Evolutionary conservation across 2,888 invertebrate species (phyloP), one percentile per base, ranked within the genome.

Genomic region (Trachelus stipa): DNA sequence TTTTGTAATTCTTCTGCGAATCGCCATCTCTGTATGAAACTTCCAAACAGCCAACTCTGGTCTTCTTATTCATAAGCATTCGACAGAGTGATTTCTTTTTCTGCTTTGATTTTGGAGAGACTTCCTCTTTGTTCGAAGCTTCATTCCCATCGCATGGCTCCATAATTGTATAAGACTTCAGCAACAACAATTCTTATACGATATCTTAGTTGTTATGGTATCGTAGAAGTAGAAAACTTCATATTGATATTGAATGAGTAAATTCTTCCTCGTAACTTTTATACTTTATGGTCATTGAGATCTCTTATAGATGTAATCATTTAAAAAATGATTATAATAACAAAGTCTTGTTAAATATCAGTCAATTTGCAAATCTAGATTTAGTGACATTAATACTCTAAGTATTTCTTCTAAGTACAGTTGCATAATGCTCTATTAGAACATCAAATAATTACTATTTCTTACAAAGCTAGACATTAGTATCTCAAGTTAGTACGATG

Each of bases 11-110:
- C 76, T 85, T 89, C 15, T 87, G 83, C 0, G 88, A 84, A 74
- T 87, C 86, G 6, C 82, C 83, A 78, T 90, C 86, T 84, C 87
- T 85, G 79, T 87, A 85, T 73, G 89, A 84, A 2, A 87, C 80
- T 74, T 90, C 90, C 73, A 91, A 83, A 78, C 92, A 92, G 4
- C 91, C 91, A 12, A 92, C 90, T 81, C 89, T 89, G 1, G 92
- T 91, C 79, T 92, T 92, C 79, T 91, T 91, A 75, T 91, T 88
- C 87, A 90, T 89, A 73, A 92, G 83, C 81, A 92, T 87, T 71
- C 89, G 90, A 80, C 91, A 92, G 9, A 92, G 86, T 9, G 91
- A 90, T 79, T 91, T 91, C 80, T 91, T 91, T 79, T 91, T 90
- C 77, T 91, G 88, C 79, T 91, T 91, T 1, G 88, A 86, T 73